Percentiles rank a stretch among this genome's conserved stretches.
Conservation (phyloP, 2,113 vertebrate species). For the Sula dactylatra region DNA sequence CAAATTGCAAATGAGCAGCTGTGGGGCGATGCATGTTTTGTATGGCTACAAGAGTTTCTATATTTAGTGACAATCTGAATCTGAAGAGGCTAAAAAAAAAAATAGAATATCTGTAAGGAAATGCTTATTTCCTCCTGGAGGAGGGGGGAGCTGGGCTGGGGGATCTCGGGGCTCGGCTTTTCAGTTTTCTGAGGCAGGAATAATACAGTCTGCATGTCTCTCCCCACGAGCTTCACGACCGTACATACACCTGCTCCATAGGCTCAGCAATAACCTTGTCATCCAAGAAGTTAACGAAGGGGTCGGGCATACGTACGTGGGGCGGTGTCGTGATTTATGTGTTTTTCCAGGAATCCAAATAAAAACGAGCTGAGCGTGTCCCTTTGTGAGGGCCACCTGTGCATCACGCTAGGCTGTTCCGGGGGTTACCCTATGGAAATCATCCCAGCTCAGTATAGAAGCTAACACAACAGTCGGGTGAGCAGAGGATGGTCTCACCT, state of each 20-base stretch:
- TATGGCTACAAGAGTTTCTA: conserved; percentile 23
- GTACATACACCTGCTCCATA: neutral
- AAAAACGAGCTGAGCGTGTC: neutral
- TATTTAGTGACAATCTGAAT: conserved; percentile 35
- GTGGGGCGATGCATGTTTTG: conserved; percentile 11
- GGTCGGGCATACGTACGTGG: neutral
- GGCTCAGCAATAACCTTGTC: conserved; percentile 1
- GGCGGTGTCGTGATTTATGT: neutral
- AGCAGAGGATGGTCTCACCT: conserved; percentile 46
- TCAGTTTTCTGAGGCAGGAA: conserved; percentile 6
- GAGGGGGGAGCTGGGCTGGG: neutral
- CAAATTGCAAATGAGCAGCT: conserved; percentile 60
- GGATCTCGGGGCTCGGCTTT: conserved; percentile 13
- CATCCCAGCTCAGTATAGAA: conserved; percentile 14
- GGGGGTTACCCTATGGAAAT: conserved; percentile 36
- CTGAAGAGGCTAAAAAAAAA: neutral
- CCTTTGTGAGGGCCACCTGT: conserved; percentile 40
- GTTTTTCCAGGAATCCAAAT: conserved; percentile 28
- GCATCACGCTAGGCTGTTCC: neutral
- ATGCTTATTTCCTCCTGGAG: conserved; percentile 47
- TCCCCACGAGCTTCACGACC: neutral
- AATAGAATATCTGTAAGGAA: conserved; percentile 44
- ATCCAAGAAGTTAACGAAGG: neutral
- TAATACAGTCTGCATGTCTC: neutral
- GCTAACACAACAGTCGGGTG: conserved; percentile 2